Evolutionary conservation across 2,888 invertebrate genomes (phyloP).

Genomic region (Agriotes lineatus): DNA sequence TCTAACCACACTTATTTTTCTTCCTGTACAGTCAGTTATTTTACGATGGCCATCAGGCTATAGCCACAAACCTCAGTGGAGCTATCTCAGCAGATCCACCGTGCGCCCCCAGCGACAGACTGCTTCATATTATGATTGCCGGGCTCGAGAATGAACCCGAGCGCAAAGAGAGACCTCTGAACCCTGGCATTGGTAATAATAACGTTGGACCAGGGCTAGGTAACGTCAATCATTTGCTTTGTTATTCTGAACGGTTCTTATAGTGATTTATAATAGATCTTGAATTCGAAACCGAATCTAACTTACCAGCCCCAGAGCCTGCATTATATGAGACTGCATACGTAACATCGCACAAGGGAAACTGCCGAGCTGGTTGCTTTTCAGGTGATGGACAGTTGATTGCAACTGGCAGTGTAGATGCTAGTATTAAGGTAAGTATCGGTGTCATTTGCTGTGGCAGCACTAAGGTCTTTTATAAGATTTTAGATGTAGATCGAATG

Average conservation of each 20-base stretch:
- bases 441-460: neutral
- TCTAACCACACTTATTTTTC: no score
- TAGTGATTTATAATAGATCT: slow-evolving; percentile 74
- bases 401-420: slow-evolving; percentile 98
- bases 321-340: slow-evolving; percentile 98
- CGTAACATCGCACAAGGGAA: slow-evolving; percentile 97
- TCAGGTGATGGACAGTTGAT: slow-evolving; percentile 95
- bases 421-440: slow-evolving; percentile 89
- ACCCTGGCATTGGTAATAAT: slow-evolving; percentile 72
- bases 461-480: slow-evolving; percentile 66
- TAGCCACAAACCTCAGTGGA: slow-evolving; percentile 87
- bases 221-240: slow-evolving; percentile 43
- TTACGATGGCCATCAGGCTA: slow-evolving; percentile 96
- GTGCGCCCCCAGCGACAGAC: slow-evolving; percentile 95
- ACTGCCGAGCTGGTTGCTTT: slow-evolving; percentile 96
- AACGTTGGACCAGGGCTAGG: slow-evolving; percentile 76
- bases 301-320: slow-evolving; percentile 94
- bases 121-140: slow-evolving; percentile 86
- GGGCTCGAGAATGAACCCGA: slow-evolving; percentile 90
- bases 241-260: neutral
- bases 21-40: slow-evolving; percentile 86
- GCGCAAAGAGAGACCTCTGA: slow-evolving; percentile 72
- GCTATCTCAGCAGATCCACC: slow-evolving; percentile 92
- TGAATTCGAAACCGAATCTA: slow-evolving; percentile 96
- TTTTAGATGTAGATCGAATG: slow-evolving; percentile 99